phyloP scores from a whole-genome alignment of 2,797 vertebrate species.

The Benthosema pterotum region DNA sequence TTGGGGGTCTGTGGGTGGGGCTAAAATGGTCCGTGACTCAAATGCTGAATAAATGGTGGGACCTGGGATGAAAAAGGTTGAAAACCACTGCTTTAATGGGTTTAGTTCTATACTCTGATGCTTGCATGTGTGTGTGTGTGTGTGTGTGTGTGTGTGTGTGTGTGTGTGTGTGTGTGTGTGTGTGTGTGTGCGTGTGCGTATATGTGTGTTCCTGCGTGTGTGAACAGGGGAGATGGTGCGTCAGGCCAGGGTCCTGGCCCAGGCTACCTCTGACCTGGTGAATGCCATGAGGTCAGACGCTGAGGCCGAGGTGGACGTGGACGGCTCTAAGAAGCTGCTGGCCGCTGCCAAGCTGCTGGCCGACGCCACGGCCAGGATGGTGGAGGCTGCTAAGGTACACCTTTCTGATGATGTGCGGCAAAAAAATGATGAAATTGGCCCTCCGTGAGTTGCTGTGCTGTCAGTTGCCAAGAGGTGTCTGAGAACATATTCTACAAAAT shows the following conservation, averaged over 20 bases:
- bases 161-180: constrained; percentile 4
- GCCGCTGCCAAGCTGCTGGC: constrained; percentile 96
- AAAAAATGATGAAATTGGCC: too few species aligned
- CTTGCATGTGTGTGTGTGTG: background rate
- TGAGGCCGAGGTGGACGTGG: constrained; percentile 95
- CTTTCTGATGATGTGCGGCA: too few species aligned
- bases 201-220: constrained; percentile 14
- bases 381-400: constrained; percentile 97
- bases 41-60: too few species aligned
- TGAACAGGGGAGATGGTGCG: constrained; percentile 95
- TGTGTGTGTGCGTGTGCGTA: background rate
- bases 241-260: constrained; percentile 95
- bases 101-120: background rate
- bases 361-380: constrained; percentile 97
- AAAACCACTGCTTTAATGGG: too few species aligned
- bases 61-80: too few species aligned
- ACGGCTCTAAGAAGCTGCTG: constrained; percentile 97
- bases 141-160: constrained; percentile 8
- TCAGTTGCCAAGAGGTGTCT: too few species aligned
- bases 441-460: too few species aligned
- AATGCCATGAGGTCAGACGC: constrained; percentile 98
- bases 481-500: too few species aligned
- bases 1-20: too few species aligned
- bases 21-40: too few species aligned
- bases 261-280: constrained; percentile 96